Base-by-base conservation (phyloP, 2,113 vertebrate species). In the Cyanocitta stelleri region DNA sequence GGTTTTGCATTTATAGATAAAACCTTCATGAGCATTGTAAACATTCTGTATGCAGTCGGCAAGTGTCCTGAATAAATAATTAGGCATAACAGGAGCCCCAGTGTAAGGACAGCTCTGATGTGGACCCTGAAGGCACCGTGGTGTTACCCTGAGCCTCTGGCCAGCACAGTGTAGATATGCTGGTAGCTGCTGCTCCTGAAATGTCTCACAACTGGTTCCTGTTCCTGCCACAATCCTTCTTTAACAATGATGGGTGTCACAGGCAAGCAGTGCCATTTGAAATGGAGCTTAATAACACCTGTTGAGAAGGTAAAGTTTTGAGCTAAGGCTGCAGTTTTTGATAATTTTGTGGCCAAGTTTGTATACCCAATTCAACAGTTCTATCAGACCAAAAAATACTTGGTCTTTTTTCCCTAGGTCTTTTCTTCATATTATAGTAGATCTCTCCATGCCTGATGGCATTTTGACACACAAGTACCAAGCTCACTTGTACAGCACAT, bases 41-140 rank as follows among this genome's bases (percentile, higher is more conserved):
- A 7, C 4, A 20, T 49, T 69, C 17, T 58, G 11, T 51, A 37
- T 51, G 51, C 0, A 0, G 27, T 62, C 26, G 69, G 55, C 54
- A 85, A 41, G 11, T 43, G 32, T 68, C 43, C 30, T 41, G 58
- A 89, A 72, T 33, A 83, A 77, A 74, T 20, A 15, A 76, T 33
- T n/a, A 73, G 17, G 48, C 7, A 7, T 51, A 79, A 22, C 5
- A 93, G 49, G 32, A 72, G 20, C 49, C 15, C 11, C 72, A 72
- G 12, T 48, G 15, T 32, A 52, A 80, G 64, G 24, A 46, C 1
- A 5, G 26, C 43, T 66, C 68, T 78, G 29, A 15, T 55, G 49
- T 74, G 52, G 18, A 14, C 24, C n/a, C 41, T 41, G 66, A 58
- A 51, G 37, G 33, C 55, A 43, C 7, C 0, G 0, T 12, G 29